Evolutionary conservation across 2,113 vertebrate genomes (phyloP), one percentile per base, ranked within the genome.

Genomic region (Archocentrus centrarchus): DNA sequence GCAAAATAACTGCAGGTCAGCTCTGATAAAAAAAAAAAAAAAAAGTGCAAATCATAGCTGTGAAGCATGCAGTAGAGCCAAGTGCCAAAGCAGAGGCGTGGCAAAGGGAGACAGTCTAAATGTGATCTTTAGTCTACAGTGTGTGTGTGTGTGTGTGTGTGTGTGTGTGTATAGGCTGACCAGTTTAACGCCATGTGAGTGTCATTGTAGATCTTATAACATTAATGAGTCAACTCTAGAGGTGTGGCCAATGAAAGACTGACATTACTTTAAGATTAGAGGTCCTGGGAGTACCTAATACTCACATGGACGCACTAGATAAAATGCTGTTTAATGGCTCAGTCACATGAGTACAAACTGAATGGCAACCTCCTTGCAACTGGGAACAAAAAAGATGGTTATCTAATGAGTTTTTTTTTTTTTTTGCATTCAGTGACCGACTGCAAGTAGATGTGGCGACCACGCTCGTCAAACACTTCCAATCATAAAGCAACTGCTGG

Each of bases 31-130:
- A 75, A 27, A 27, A 2, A 27, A 2, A 27, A 27, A 50, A 70
- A 3, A 20, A 60, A 18, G 30, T 41, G 60, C 39, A 68, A 79
- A 75, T 61, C 82, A 79, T 5, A 82, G 77, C 79, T 61, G 85
- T 73, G 89, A 75, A 59, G 83, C 91, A 90, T 90, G 92, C 92
- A 77, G 77, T 44, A 24, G 68, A 85, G 89, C 68, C 4, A 59
- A n/a, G 85, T 55, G 86, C 75, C 70, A 81, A 82, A 90, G 86
- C 89, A 82, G 76, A 41, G 78, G 80, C 11, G 14, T 62, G 6
- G 20, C 59, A 17, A 47, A 18, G 22, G 62, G 47, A 20, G 35
- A 30, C 47, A 20, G 37, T 88, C 76, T 92, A 35, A 37, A n/a
- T 35, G 61, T 27, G 60, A 88, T 8, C 17, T 22, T 50, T 80